Base-by-base conservation (phyloP, 2,797 vertebrate species). In the Agapornis canus region DNA sequence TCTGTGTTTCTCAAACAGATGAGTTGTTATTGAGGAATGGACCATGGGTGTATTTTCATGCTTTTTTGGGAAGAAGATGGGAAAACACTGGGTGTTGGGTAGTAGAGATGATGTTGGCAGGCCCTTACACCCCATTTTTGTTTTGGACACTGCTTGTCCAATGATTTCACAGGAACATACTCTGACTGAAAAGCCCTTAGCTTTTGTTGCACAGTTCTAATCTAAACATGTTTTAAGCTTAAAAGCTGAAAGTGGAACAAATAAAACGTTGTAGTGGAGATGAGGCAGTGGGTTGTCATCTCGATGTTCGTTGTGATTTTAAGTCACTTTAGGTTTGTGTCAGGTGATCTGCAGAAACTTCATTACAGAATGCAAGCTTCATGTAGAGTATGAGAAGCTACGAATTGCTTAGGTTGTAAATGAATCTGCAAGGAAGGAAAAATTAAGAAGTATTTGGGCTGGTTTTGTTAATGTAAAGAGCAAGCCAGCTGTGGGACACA, bases 211-310 rank as follows among this genome's bases (percentile, higher is more conserved):
- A 15, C 3, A 3, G 6, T 3, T 70, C 47, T 68, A 21, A 63
- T 49, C 11, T 59, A 45, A 88, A 52, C 3, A 3, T 3, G 7
- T 31, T 40, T 60, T 71, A 17, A 1, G 5, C 54, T 42, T 51
- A 25, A 16, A 77, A 51, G 9, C 27, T 35, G 17, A 3, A 75
- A 57, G 22, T 17, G 49, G 27, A 48, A 48, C 45, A 35, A 31
- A 32, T 16, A 2, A 27, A 49, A 10, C 5, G 1, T 9, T 20
- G 35, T n/a, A 2, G 2, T 47, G 63, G 43, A 49, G 39, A 6
- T 31, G 13, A 15, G 26, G 23, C 17, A 37, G 5, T 26, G 23
- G 43, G 4, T 47, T 82, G 79, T 79, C 59, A 57, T 79, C 19
- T 65, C 5, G 4, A n/a, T 2, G 29, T 59, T 25, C 29, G 3